Evolutionary conservation across 2,888 invertebrate species (phyloP), one percentile per base, ranked within the genome.

Genomic region (Ichneumoninae sp.): DNA sequence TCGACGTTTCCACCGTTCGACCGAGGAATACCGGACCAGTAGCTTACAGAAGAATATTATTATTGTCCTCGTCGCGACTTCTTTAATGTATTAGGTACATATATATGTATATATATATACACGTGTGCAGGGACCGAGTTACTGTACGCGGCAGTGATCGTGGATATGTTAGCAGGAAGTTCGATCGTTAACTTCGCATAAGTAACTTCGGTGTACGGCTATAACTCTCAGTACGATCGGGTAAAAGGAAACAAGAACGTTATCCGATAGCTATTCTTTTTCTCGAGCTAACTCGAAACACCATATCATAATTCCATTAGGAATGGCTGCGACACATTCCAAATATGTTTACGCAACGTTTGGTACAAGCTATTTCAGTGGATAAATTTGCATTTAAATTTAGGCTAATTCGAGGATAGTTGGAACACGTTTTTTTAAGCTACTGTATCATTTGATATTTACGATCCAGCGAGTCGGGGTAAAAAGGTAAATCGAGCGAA

Each of bases 111-210:
- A 13, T 16, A 47, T 0, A 47, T 47, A 40, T 0, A 10, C 40
- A 54, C 30, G 54, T 2, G 26, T 70, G 26, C 70, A 26, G 57
- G 52, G 30, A 44, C 44, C 44, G 26, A 26, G 40, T 44, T 62
- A 36, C 36, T 44, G 75, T 44, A 82, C 65, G 75, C 75, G 57
- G 40, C 40, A 66, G 77, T 57, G 70, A 77, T 54, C 66, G 40
- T 57, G 54, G 47, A 77, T 72, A 68, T 72, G 68, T 60, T 57
- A 60, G 70, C 68, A 71, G 82, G 77, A 82, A 82, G 82, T 82
- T 82, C 68, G 77, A 82, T 82, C 82, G 77, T 82, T 82, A 82
- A 72, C 65, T 82, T 66, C 19, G 71, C 70, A 22, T 77, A 60
- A 77, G 71, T 71, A 52, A 65, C 52, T 30, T 30, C 52, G 60